Evolutionary conservation across 2,888 invertebrate species (phyloP).

Genomic region (Incurvaria masculella): DNA sequence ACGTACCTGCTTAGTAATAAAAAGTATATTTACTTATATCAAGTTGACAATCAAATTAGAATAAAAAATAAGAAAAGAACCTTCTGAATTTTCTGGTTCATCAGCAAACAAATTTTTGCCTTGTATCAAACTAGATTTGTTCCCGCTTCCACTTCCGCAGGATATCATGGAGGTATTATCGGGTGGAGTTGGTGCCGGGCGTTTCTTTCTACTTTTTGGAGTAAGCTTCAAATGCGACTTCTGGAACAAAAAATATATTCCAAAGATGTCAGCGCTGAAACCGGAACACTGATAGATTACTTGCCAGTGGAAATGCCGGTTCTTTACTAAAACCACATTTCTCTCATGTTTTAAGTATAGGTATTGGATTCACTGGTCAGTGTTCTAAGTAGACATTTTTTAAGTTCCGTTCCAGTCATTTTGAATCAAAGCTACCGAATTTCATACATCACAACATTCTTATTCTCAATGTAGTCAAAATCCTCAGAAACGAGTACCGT

Average conservation of each 20-base stretch:
- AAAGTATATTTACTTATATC: too few species aligned
- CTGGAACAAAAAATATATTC: slow-evolving; percentile 17
- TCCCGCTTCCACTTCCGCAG: neutral
- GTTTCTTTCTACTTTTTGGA: slow-evolving; percentile 57
- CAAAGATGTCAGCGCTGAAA: too few species aligned
- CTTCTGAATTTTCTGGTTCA: neutral
- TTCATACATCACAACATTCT: neutral
- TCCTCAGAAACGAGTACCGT: neutral
- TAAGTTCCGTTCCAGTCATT: slow-evolving; percentile 3
- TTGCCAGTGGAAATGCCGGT: too few species aligned
- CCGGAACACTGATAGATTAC: too few species aligned
- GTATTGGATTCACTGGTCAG: slow-evolving; percentile 3
- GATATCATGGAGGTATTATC: slow-evolving; percentile 39
- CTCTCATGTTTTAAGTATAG: too few species aligned
- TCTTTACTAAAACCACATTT: too few species aligned
- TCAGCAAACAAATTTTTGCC: neutral
- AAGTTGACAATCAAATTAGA: too few species aligned
- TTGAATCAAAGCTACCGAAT: neutral
- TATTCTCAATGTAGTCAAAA: neutral
- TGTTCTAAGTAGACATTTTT: slow-evolving; percentile 1
- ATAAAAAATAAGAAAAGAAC: neutral
- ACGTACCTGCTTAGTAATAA: too few species aligned
- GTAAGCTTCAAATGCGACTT: slow-evolving; percentile 39
- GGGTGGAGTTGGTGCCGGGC: slow-evolving; percentile 66
- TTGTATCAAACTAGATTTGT: neutral